Evolutionary conservation across 1,140 invertebrate genomes (phyloP), one percentile per base, ranked within the genome.

Genomic region (Ceratina japonica): DNA sequence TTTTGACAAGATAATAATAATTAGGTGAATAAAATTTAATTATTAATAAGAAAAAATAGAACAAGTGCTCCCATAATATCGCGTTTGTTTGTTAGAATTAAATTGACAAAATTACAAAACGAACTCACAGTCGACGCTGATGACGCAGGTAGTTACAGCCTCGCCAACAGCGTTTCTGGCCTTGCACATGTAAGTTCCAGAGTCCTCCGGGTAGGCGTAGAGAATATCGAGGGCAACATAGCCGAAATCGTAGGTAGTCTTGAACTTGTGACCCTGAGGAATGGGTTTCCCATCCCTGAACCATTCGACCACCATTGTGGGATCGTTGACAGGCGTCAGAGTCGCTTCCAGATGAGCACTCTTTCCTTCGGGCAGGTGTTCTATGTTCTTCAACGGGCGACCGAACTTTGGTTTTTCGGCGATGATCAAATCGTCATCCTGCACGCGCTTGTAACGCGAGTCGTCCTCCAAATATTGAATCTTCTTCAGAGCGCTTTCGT

Each of bases 241-340:
- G 78, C 98, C 98, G 93, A 99, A 99, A 90, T 99, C 98, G 88
- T 99, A 98, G 8, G 96, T 97, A 12, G 97, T 98, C 91, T 98
- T 97, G 91, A 98, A 98, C 83, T 97, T 95, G 87, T 97, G 97
- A 85, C 97, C 97, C 88, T 97, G 96, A 85, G 96, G 95, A 84
- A 99, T 95, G 1, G 98, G 97, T 86, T 95, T 94, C 71, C 98
- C 98, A 92, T 99, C 98, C 89, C 97, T 96, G 91, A 95, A 98
- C 98, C 98, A 99, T 93, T 99, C 98, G 24, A 99, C 97, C 76
- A 96, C 95, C 97, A 99, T 97, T 0, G 97, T 98, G 7, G 97
- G 97, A 93, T 99, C 98, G 90, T 98, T 98, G 0, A 98, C 97
- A 0, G 98, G 98, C 12, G 97, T 97, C 7, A 99, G 92, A 5